phyloP scores from a whole-genome alignment of 2,888 invertebrate species.

The Amorpha juglandis region DNA sequence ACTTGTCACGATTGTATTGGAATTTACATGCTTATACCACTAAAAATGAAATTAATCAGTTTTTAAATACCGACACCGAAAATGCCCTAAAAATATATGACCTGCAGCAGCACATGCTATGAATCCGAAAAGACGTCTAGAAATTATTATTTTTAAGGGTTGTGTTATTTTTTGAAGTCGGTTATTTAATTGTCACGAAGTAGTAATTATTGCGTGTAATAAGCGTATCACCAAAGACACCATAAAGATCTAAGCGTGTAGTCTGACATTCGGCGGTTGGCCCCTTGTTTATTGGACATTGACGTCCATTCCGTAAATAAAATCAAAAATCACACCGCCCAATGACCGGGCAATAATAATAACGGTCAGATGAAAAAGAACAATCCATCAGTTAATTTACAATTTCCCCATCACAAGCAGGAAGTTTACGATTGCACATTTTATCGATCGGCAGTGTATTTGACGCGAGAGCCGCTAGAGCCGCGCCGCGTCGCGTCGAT shows the following conservation, averaged over 20 bases:
- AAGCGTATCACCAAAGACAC: neutral
- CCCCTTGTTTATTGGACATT: constrained; percentile 27
- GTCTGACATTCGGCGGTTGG: neutral
- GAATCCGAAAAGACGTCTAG: too few relatives aligned
- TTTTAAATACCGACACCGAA: too few relatives aligned
- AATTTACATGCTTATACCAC: too few relatives aligned
- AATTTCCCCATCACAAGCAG: constrained; percentile 74
- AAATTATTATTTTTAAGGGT: too few relatives aligned
- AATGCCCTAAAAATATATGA: too few relatives aligned
- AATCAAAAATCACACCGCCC: constrained; percentile 36
- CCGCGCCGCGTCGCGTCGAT: constrained; percentile 33
- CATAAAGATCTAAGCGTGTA: neutral
- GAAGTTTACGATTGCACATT: constrained; percentile 81
- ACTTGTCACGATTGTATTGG: too few relatives aligned
- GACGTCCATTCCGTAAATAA: constrained; percentile 28
- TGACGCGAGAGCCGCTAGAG: constrained; percentile 53
- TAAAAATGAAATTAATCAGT: too few relatives aligned
- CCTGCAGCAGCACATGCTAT: too few relatives aligned
- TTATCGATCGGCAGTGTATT: constrained; percentile 77
- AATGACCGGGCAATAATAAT: constrained; percentile 59
- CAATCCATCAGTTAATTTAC: constrained; percentile 77
- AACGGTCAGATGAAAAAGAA: constrained; percentile 78
- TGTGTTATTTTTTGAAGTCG: too few relatives aligned
- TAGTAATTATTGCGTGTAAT: neutral
- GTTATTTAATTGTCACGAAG: neutral